phyloP scores from a whole-genome alignment of 2,113 vertebrate species.

The Oreocharis arfaki region DNA sequence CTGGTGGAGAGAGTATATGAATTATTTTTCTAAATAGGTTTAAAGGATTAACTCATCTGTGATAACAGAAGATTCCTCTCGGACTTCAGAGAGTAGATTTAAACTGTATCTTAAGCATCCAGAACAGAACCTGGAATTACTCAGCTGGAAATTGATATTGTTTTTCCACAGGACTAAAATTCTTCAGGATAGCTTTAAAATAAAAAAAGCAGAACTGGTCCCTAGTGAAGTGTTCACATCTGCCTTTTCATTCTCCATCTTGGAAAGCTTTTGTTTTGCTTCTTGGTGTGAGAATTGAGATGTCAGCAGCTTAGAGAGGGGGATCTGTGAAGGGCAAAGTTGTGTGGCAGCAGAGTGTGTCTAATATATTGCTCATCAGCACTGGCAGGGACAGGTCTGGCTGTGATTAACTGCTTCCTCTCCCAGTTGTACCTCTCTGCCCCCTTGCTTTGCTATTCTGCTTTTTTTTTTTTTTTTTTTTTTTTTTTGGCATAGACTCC shows the following conservation, averaged over 20 bases:
- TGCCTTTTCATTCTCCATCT: neutral
- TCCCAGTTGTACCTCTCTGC: neutral
- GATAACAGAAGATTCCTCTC: neutral
- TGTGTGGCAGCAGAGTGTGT: neutral
- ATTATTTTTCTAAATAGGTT: accelerated
- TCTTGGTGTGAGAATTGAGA: neutral
- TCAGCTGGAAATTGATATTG: accelerated
- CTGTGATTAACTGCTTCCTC: neutral
- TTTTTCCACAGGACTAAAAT: neutral
- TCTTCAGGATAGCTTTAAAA: neutral
- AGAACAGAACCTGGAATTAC: neutral
- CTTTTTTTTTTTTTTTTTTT: neutral
- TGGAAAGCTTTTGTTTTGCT: neutral
- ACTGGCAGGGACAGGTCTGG: neutral
- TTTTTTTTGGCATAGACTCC: neutral
- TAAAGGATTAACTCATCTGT: accelerated
- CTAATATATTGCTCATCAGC: neutral
- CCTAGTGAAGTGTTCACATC: neutral
- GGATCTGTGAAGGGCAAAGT: neutral
- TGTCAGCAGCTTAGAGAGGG: neutral
- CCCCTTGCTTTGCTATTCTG: neutral
- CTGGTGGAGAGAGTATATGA: accelerated
- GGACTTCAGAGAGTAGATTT: neutral
- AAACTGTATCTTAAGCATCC: neutral
- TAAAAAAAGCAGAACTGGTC: neutral